Conservation (phyloP, 2,113 vertebrate genomes). For the Mus musculus region DNA sequence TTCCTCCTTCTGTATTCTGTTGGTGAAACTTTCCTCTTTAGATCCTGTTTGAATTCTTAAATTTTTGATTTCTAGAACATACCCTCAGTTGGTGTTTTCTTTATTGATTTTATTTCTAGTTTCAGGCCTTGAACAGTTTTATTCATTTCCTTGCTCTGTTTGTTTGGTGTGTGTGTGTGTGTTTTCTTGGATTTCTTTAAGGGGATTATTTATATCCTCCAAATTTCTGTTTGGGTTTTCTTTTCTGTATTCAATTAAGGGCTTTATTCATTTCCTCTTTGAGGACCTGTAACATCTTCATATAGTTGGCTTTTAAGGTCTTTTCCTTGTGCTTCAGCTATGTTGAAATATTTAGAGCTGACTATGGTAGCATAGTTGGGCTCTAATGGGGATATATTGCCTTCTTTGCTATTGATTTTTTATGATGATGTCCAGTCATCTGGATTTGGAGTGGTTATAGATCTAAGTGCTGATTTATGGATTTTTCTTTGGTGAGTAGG, state of each 20-base stretch:
- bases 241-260: not conserved
- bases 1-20: not conserved
- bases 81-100: not conserved
- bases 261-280: not conserved
- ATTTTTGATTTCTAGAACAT: not conserved
- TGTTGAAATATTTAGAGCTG: not conserved
- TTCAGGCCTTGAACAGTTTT: not conserved
- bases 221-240: not conserved
- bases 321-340: not conserved
- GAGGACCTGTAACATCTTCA: not conserved
- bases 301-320: not conserved
- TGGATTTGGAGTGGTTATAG: not conserved
- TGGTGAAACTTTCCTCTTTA: not conserved
- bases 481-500: not conserved
- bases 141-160: not conserved
- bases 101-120: not conserved
- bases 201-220: not conserved
- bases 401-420: not conserved
- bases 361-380: not conserved
- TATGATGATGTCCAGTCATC: not conserved
- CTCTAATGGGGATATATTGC: not conserved
- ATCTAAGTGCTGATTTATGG: not conserved
- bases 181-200: not conserved
- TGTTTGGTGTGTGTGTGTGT: not conserved
- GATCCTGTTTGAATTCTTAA: not conserved